Conservation (phyloP, 2,888 invertebrate species). For the Acrobasis repandana region DNA sequence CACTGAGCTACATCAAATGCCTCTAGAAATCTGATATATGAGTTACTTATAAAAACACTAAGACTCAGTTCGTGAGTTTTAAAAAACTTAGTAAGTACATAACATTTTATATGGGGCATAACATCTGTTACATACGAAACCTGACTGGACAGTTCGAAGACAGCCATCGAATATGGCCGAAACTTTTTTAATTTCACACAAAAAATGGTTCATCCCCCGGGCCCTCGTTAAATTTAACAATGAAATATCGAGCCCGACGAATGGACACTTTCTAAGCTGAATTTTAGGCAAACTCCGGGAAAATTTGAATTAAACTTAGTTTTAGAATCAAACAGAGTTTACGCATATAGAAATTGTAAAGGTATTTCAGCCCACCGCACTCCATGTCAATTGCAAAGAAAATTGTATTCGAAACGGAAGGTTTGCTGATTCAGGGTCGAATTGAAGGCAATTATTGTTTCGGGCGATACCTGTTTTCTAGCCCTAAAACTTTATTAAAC, state of each 20-base stretch:
- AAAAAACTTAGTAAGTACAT: not conserved
- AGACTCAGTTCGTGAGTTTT: not conserved
- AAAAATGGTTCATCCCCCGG: conserved; percentile 48
- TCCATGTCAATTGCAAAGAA: too few species aligned
- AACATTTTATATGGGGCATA: conserved; percentile 1
- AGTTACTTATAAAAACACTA: too few species aligned
- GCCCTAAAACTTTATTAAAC: too few species aligned
- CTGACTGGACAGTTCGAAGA: conserved; percentile 44
- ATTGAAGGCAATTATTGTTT: too few species aligned
- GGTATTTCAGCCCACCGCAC: too few species aligned
- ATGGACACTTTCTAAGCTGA: conserved; percentile 39
- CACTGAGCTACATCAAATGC: too few species aligned
- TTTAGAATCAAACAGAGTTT: too few species aligned
- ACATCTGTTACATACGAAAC: conserved; percentile 15
- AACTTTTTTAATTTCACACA: conserved; percentile 76
- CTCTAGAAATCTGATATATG: too few species aligned
- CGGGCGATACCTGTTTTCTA: too few species aligned
- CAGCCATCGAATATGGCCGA: conserved; percentile 36
- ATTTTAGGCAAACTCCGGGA: conserved; percentile 12
- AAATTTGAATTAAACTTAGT: not conserved
- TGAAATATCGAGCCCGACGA: conserved; percentile 64
- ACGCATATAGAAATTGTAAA: too few species aligned
- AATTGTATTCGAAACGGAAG: too few species aligned
- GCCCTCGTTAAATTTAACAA: conserved; percentile 64
- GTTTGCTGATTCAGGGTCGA: too few species aligned